A percentile compares a stretch with the other conserved stretches of the same genome.
These are phyloP conservation scores for Polydrusus tereticollis DNA, from an alignment of 2,888 invertebrate genomes.

Conservation along the genomic window DNA sequence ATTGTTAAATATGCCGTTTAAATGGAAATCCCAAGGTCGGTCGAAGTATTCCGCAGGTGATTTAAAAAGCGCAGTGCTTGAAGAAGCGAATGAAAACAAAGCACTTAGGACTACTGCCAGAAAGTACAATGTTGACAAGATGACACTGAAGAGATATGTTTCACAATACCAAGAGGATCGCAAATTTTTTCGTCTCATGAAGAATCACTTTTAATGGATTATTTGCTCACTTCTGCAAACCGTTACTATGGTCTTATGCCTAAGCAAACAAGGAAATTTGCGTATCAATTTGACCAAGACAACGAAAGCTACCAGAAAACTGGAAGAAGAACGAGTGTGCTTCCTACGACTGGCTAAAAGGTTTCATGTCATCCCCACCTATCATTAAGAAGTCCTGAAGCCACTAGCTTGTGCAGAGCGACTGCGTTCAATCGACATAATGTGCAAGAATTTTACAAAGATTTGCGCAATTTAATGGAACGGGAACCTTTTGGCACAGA, in stretches of 20 bases:
- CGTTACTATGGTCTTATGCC: slow-evolving; percentile 44
- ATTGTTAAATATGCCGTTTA: slow-evolving; percentile 32
- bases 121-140: slow-evolving; percentile 27
- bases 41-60: slow-evolving; percentile 12
- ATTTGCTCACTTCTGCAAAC: slow-evolving; percentile 47
- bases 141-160: slow-evolving; percentile 12
- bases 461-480: slow-evolving; percentile 40
- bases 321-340: slow-evolving; percentile 29
- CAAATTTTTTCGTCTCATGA: slow-evolving; percentile 38
- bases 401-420: slow-evolving; percentile 43
- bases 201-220: slow-evolving; percentile 36
- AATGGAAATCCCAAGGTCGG: slow-evolving; percentile 39
- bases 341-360: slow-evolving; percentile 36
- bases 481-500: slow-evolving; percentile 35
- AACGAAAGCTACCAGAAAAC: slow-evolving; percentile 42
- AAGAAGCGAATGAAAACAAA: slow-evolving; percentile 37
- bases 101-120: slow-evolving; percentile 24
- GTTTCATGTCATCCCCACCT: slow-evolving; percentile 40
- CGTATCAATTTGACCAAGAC: slow-evolving; percentile 35
- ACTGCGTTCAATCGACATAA: slow-evolving; percentile 48
- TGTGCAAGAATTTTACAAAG: slow-evolving; percentile 42
- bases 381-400: slow-evolving; percentile 36
- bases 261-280: slow-evolving; percentile 44
- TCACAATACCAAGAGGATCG: slow-evolving; percentile 23
- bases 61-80: slow-evolving; percentile 13